A percentile compares a stretch with the other conserved stretches of the same genome.
These are phyloP conservation scores for Sitobion miscanthi DNA, from an alignment of 1,140 invertebrate species.

Conservation along the genomic window DNA sequence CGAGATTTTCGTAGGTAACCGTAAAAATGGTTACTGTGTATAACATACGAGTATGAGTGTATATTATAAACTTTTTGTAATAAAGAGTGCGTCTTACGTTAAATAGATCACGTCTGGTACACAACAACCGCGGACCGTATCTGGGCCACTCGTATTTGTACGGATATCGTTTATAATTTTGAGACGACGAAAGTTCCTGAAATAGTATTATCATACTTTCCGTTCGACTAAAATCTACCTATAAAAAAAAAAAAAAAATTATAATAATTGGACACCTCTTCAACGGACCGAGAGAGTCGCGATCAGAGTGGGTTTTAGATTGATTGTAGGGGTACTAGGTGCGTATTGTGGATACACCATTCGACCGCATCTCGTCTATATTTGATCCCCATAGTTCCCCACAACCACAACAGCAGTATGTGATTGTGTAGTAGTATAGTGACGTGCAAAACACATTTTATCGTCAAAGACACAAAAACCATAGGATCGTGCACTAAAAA, in stretches of 20 bases:
- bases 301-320: no score
- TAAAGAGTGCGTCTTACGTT: no score
- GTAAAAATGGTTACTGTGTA: no score
- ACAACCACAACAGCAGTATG: neutral
- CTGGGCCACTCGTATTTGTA: neutral
- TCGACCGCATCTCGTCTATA: neutral
- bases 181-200: neutral
- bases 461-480: neutral
- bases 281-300: no score
- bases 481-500: neutral
- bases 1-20: no score
- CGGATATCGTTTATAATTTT: neutral
- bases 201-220: neutral
- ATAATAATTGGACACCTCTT: no score
- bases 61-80: no score
- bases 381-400: neutral
- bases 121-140: neutral
- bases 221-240: neutral
- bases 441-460: neutral
- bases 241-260: neutral
- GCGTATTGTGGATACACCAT: neutral
- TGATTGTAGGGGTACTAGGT: neutral
- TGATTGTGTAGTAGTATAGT: neutral
- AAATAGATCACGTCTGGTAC: no score
- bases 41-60: no score